These are phyloP conservation scores for Bos javanicus DNA, from an alignment of 2,113 vertebrate species.

Conservation along the genomic window DNA sequence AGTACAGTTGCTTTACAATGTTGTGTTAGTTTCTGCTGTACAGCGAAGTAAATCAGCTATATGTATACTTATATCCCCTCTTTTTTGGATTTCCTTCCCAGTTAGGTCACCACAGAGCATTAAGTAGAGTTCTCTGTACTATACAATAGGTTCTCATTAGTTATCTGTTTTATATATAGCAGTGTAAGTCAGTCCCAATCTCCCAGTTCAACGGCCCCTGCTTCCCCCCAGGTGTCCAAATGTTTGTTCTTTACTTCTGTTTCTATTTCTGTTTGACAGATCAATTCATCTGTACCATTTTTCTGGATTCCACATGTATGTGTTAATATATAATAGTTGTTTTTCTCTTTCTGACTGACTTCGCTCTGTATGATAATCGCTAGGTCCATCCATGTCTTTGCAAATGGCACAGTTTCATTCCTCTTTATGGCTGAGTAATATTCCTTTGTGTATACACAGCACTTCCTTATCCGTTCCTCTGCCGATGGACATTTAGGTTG, in stretches of 20 bases:
- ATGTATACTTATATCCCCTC: not conserved
- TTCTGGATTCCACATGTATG: not conserved
- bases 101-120: not conserved
- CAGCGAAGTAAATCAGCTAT: not conserved
- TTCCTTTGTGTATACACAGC: not conserved
- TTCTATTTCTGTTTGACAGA: not conserved
- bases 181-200: not conserved
- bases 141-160: not conserved
- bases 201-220: fast-evolving
- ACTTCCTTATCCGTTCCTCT: not conserved
- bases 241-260: not conserved
- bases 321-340: not conserved
- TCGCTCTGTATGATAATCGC: not conserved
- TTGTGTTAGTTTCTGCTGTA: not conserved
- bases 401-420: not conserved
- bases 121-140: not conserved
- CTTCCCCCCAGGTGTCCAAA: not conserved
- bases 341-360: not conserved
- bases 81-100: not conserved
- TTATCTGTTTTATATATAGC: not conserved
- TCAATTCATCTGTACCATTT: not conserved
- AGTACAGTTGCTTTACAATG: not conserved
- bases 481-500: not conserved
- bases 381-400: not conserved
- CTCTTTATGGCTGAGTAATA: not conserved